A percentile compares a stretch with the other conserved stretches of the same genome.
Conservation (phyloP, 2,797 vertebrate species). For the Sebastiscus tertius region DNA sequence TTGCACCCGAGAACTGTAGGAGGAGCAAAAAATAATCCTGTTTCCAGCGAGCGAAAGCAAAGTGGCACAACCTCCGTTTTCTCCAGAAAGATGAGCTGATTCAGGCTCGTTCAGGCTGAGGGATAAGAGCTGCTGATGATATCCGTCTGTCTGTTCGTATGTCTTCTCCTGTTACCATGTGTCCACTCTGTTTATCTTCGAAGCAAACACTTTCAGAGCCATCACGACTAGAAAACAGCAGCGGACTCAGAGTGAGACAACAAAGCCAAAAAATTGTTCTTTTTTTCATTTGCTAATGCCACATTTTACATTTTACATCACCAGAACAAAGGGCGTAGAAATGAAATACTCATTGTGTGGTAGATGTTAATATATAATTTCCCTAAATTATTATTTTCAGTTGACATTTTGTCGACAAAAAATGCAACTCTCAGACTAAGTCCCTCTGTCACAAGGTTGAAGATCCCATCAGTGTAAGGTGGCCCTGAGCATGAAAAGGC, state of each 20-base stretch:
- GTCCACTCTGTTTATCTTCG: neutral
- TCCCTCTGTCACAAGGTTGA: neutral
- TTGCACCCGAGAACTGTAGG: slow-evolving; percentile 21
- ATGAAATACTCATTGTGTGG: neutral
- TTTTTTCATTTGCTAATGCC: neutral
- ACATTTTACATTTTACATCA: neutral
- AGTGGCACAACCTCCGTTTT: slow-evolving; percentile 13
- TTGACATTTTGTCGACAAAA: slow-evolving; percentile 4
- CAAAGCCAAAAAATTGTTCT: neutral
- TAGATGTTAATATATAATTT: neutral
- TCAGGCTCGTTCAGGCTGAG: neutral
- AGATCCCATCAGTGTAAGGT: neutral
- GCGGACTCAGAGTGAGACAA: neutral
- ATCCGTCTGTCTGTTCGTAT: neutral
- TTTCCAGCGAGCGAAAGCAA: slow-evolving; percentile 3
- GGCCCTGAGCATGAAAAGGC: neutral
- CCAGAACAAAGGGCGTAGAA: neutral
- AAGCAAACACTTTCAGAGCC: slow-evolving; percentile 1
- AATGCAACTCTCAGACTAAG: neutral
- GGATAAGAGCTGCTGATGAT: slow-evolving; percentile 3
- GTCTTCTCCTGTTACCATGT: slow-evolving; percentile 13
- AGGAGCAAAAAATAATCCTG: slow-evolving; percentile 39
- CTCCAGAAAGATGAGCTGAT: slow-evolving; percentile 24
- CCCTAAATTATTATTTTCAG: neutral
- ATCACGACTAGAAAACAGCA: neutral